These are phyloP conservation scores for Sciurus niger DNA, from an alignment of 2,113 vertebrate genomes.

Conservation along the genomic window DNA sequence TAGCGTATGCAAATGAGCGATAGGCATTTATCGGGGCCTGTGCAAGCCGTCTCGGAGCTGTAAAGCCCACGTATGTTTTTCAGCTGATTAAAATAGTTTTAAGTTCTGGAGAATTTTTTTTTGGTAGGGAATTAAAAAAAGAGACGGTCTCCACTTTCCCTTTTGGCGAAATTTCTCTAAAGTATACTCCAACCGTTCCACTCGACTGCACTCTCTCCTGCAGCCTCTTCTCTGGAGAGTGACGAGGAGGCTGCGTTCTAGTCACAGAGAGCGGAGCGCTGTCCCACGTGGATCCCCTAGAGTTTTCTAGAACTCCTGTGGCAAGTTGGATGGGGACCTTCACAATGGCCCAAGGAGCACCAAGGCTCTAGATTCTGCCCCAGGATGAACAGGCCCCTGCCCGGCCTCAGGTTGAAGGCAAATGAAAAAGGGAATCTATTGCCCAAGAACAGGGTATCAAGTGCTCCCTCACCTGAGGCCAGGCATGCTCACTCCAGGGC, in stretches of 20 bases:
- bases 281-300: background rate
- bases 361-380: slow-evolving; percentile 3
- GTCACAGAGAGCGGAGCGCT: slow-evolving; percentile 74
- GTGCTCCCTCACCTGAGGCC: background rate
- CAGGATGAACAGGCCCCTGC: background rate
- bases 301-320: slow-evolving; percentile 72
- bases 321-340: background rate
- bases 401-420: background rate
- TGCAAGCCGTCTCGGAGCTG: slow-evolving; percentile 99
- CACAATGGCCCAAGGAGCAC: background rate
- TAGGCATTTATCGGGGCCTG: slow-evolving; percentile 99
- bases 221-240: slow-evolving; percentile 71
- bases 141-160: slow-evolving; percentile 92
- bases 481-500: background rate
- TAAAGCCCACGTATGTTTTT: slow-evolving; percentile 99
- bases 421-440: background rate
- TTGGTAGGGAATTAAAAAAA: slow-evolving; percentile 86
- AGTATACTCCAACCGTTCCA: slow-evolving; percentile 91
- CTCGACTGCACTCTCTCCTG: slow-evolving; percentile 85
- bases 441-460: background rate
- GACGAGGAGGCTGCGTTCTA: slow-evolving; percentile 79
- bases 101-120: slow-evolving; percentile 96
- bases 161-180: slow-evolving; percentile 96
- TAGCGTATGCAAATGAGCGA: slow-evolving; percentile 99
- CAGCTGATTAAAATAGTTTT: slow-evolving; percentile 99